These are phyloP conservation scores for Diprion similis DNA, from an alignment of 1,140 invertebrate species.

Conservation along the genomic window DNA sequence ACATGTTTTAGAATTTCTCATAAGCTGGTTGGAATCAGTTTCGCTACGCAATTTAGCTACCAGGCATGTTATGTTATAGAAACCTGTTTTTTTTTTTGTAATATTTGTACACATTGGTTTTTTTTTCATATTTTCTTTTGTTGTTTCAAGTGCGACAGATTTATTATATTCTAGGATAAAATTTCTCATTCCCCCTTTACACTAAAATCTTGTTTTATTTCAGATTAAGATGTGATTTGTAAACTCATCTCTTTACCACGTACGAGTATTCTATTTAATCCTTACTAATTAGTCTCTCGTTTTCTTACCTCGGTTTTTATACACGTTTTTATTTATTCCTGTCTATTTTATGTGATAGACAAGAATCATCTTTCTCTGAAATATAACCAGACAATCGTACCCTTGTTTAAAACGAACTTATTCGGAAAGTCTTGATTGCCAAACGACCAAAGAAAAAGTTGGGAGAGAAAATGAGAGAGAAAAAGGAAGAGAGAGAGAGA, in stretches of 20 bases:
- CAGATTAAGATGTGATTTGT: background rate
- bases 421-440: no score
- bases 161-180: background rate
- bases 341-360: background rate
- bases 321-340: no score
- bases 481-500: no score
- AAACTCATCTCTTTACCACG: no score
- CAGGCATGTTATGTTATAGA: conserved; percentile 34
- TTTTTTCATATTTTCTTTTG: background rate
- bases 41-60: conserved; percentile 43
- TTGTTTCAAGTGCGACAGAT: background rate
- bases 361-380: conserved; percentile 6
- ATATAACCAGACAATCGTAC: background rate
- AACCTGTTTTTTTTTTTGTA: background rate
- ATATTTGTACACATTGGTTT: background rate
- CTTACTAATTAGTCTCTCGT: no score
- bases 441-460: no score
- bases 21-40: conserved; percentile 44
- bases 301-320: no score
- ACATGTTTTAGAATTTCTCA: conserved; percentile 33
- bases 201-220: background rate
- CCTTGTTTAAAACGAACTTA: background rate
- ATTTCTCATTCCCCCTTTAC: background rate
- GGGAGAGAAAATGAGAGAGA: no score
- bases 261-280: no score